Percentiles rank a stretch among this genome's conserved stretches.
Evolutionary conservation across 2,888 invertebrate species (phyloP).

Genomic region (Eurytoma adleriae): DNA sequence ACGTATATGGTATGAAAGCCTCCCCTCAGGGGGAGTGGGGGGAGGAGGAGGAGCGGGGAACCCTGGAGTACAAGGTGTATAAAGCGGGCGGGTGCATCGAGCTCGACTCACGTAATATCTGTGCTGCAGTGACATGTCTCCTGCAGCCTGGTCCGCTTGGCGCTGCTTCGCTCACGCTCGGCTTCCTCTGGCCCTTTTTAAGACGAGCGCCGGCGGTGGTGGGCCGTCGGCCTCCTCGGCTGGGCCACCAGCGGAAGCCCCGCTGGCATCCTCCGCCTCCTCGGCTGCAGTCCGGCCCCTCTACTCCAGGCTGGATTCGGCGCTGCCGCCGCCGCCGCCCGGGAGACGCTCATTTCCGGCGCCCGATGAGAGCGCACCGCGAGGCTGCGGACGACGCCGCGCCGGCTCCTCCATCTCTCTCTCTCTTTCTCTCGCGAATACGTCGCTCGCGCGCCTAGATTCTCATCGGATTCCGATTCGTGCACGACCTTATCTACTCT

Average conservation of each 20-base stretch:
- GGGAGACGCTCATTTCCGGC: slow-evolving; percentile 35
- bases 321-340: not conserved
- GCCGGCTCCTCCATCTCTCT: no score
- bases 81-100: slow-evolving; percentile 4
- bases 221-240: slow-evolving; percentile 3
- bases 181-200: slow-evolving; percentile 1
- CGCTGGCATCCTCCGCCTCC: slow-evolving; percentile 31
- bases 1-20: not conserved
- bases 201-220: not conserved
- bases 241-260: slow-evolving; percentile 39
- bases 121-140: slow-evolving; percentile 74
- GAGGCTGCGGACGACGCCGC: no score
- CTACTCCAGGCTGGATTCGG: not conserved
- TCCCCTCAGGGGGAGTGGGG: not conserved
- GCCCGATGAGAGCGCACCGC: slow-evolving; percentile 14
- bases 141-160: slow-evolving; percentile 52
- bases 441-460: no score
- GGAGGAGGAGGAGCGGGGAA: not conserved
- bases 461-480: not conserved
- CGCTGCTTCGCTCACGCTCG: slow-evolving; percentile 5
- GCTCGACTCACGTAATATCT: slow-evolving; percentile 73
- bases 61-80: slow-evolving; percentile 22
- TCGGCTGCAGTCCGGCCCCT: not conserved
- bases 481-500: slow-evolving; percentile 2
- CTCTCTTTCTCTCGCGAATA: no score